Percentiles rank a stretch among this genome's conserved stretches.
Conservation (phyloP, 2,888 invertebrate species). For the Athetis lepigone region DNA sequence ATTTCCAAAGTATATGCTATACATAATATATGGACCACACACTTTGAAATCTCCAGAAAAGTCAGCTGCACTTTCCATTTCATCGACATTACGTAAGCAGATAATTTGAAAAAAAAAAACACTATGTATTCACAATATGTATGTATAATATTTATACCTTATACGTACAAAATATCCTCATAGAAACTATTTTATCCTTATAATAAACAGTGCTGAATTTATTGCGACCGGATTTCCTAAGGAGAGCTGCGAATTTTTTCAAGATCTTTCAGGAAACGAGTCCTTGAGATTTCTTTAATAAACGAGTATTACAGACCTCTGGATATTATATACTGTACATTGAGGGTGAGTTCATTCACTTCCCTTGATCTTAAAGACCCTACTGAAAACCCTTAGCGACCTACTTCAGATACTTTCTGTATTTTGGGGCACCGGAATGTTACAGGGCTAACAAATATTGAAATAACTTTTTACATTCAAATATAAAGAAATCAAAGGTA, state of each 20-base stretch:
- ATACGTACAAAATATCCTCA: background rate
- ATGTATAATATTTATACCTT: background rate
- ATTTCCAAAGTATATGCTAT: no score
- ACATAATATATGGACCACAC: no score
- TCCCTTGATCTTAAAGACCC: constrained; percentile 42
- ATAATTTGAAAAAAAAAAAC: no score
- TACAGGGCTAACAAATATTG: background rate
- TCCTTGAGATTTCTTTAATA: constrained; percentile 46
- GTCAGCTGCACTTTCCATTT: no score
- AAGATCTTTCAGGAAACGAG: constrained; percentile 27
- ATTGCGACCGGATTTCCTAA: constrained; percentile 43
- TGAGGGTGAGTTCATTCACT: constrained; percentile 43
- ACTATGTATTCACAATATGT: no score
- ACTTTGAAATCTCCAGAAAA: no score
- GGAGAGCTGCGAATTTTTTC: constrained; percentile 20
- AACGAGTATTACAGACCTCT: constrained; percentile 27
- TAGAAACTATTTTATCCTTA: background rate
- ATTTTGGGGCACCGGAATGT: constrained; percentile 19
- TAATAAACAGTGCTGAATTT: constrained; percentile 11
- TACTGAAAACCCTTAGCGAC: constrained; percentile 15
- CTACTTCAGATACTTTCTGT: constrained; percentile 24
- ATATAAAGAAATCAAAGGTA: no score
- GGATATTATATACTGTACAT: constrained; percentile 15
- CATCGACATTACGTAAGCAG: no score
- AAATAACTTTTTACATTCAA: no score